phyloP scores from a whole-genome alignment of 2,797 vertebrate species.

The Siniperca scherzeri region DNA sequence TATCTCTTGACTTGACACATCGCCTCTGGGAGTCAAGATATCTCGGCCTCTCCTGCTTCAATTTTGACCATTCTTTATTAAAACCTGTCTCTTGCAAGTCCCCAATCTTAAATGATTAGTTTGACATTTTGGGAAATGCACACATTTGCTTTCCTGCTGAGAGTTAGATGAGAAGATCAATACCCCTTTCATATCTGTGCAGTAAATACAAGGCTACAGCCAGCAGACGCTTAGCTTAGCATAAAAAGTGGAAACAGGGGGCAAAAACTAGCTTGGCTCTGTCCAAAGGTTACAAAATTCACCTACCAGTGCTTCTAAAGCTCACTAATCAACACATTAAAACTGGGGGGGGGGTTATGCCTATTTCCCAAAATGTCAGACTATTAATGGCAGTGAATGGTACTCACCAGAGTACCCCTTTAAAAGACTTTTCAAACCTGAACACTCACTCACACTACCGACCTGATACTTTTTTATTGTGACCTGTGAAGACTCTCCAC shows the following conservation, averaged over 20 bases:
- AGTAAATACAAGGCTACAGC: neutral
- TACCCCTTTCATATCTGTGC: neutral
- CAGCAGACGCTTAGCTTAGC: neutral
- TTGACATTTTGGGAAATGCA: no score
- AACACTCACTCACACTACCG: neutral
- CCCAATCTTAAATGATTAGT: neutral
- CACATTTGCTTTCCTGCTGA: neutral
- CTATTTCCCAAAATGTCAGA: neutral
- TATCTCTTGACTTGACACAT: neutral
- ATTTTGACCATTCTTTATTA: neutral
- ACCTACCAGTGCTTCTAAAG: neutral
- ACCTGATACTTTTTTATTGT: neutral
- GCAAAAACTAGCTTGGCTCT: no score
- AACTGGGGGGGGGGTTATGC: neutral
- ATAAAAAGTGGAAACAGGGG: neutral
- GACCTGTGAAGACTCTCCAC: neutral
- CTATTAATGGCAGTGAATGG: neutral
- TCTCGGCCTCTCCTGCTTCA: neutral
- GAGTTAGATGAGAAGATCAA: neutral
- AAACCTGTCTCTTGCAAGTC: neutral
- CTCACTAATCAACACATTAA: neutral
- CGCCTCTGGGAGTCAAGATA: neutral
- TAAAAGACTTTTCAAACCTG: neutral
- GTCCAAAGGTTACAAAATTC: neutral
- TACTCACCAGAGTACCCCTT: neutral